phyloP scores from a whole-genome alignment of 2,113 vertebrate genomes.

The Chaetura pelagica region DNA sequence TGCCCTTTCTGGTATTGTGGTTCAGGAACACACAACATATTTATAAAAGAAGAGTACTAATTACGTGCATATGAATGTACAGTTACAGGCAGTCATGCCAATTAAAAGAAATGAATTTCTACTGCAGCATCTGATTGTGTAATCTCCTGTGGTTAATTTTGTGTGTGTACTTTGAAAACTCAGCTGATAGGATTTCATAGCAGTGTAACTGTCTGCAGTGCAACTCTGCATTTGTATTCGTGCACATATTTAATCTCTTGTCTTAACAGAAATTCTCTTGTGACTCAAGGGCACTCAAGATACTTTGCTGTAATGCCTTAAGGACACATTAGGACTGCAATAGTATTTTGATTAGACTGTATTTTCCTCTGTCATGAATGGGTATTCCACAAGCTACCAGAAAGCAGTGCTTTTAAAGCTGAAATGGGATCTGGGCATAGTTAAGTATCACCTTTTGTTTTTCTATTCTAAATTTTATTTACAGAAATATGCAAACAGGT shows the following conservation, averaged over 20 bases:
- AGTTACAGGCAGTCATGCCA: not conserved
- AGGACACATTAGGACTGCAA: not conserved
- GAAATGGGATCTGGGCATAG: not conserved
- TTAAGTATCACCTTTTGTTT: not conserved
- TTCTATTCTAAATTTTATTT: not conserved
- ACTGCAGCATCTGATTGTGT: not conserved
- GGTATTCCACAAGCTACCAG: not conserved
- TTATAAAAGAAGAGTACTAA: not conserved
- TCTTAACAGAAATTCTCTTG: not conserved
- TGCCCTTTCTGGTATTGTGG: not conserved
- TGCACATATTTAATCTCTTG: not conserved
- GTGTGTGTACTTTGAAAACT: not conserved
- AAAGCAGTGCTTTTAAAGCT: not conserved
- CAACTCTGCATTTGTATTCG: not conserved
- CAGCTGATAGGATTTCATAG: not conserved
- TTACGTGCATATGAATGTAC: not conserved
- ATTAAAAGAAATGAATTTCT: constrained; percentile 1
- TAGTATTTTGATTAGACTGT: not conserved
- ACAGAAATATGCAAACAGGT: not conserved
- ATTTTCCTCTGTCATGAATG: not conserved
- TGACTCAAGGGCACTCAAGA: not conserved
- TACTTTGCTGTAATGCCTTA: not conserved
- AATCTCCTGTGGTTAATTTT: not conserved
- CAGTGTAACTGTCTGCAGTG: not conserved
- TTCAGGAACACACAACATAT: not conserved